Evolutionary conservation across 2,888 invertebrate genomes (phyloP), one percentile per base, ranked within the genome.

Genomic region (Ceramica pisi): DNA sequence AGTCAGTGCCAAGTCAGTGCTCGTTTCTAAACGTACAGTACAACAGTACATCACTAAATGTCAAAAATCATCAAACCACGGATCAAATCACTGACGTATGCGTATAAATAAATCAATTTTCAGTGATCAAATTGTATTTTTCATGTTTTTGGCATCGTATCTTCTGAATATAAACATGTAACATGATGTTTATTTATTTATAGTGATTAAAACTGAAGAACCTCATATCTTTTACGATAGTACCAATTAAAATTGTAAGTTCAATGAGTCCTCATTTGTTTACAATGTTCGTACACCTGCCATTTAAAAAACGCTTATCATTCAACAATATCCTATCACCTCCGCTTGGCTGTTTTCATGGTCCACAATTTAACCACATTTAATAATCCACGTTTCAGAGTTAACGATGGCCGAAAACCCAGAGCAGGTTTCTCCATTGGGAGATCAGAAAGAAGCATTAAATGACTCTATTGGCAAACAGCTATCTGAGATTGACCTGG

Each of bases 401-500:
- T 48, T 44, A 9, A 62, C 48, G 35, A 90, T 90, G 90, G 76
- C 86, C 21, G 83, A 86, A 41, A 85, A 82, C 66, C 35, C 71
- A 2, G 81, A 81, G 23, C 77, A 77, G 12, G 41, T 70, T n/a
- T 89, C 90, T 50, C 86, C 89, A 56, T 80, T 87, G 23, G 85
- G 80, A 51, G 88, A 86, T 4, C 88, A 87, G 62, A 83, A 81
- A 46, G 78, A 75, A 55, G 57, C 69, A 23, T 63, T 86, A 21
- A 82, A 76, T 53, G 86, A 87, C 44, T 73, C 80, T 38, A 69
- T 85, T 35, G 86, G 71, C 79, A 88, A 93, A 87, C 87, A 89
- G 74, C 87, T 90, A 80, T 84, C 82, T 55, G 92, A 94, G 83
- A 80, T 88, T 48, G 97, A 94, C 66, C 84, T 94, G 67, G 95